Conservation (phyloP, 2,888 invertebrate genomes). For the Eudemis profundana region DNA sequence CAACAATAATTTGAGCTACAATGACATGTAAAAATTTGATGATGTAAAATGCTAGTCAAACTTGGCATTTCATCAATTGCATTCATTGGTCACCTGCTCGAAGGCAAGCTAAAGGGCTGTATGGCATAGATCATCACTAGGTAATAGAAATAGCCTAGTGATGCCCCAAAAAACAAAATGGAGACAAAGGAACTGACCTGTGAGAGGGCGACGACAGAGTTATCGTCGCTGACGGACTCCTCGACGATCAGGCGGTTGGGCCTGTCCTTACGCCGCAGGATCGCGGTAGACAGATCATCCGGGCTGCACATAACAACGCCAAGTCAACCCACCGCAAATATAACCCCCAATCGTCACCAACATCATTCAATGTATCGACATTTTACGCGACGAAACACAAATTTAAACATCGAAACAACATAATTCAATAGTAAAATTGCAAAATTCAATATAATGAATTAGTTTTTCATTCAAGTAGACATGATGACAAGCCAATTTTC, state of each 20-base stretch:
- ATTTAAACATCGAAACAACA: constrained; percentile 12
- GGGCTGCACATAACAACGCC: constrained; percentile 78
- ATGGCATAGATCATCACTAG: not conserved
- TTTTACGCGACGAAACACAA: constrained; percentile 2
- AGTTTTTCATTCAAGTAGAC: constrained; percentile 60
- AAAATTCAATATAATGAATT: constrained; percentile 50
- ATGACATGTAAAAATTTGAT: constrained; percentile 23
- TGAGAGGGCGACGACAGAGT: constrained; percentile 98
- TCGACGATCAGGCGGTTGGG: constrained; percentile 99
- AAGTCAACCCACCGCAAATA: constrained; percentile 46
- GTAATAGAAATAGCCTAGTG: constrained; percentile 48
- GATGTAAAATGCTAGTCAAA: not conserved
- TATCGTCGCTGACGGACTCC: constrained; percentile 99
- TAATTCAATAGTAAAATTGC: constrained; percentile 48
- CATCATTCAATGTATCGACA: constrained; percentile 27
- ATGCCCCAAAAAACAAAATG: constrained; percentile 38
- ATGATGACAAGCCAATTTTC: constrained; percentile 85
- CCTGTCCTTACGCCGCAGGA: constrained; percentile 98
- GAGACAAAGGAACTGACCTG: constrained; percentile 87
- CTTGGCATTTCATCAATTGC: not conserved
- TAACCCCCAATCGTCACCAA: constrained; percentile 46
- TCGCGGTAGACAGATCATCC: constrained; percentile 98
- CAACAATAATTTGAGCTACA: constrained; percentile 2
- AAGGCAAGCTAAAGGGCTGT: not conserved
- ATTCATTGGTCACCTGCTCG: not conserved